Conservation (phyloP, 2,113 vertebrate genomes). For the Platichthys stellatus region DNA sequence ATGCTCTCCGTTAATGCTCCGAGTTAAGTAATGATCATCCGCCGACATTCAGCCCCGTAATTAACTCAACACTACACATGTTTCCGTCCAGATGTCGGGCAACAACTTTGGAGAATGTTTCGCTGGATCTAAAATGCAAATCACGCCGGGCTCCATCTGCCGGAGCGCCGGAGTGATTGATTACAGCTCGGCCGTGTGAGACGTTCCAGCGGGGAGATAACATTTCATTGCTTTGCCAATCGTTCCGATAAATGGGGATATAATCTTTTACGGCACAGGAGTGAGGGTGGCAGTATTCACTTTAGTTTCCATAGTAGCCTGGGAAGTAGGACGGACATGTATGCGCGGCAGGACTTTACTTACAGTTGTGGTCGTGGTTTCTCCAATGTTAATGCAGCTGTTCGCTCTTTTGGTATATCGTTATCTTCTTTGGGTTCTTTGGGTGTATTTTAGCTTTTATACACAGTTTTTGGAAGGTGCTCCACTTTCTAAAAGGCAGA, state of each 20-base stretch:
- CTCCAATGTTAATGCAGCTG: no score
- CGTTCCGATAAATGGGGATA: slow-evolving; percentile 3
- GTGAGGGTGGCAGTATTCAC: not conserved
- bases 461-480: not conserved
- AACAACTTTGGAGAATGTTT: not conserved
- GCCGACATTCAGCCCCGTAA: slow-evolving; percentile 27
- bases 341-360: no score
- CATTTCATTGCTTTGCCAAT: slow-evolving; percentile 3
- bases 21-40: slow-evolving; percentile 46
- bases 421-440: no score
- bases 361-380: no score
- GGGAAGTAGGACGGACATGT: not conserved
- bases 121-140: slow-evolving; percentile 39
- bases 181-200: not conserved
- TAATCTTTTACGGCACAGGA: not conserved
- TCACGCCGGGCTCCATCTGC: slow-evolving; percentile 37
- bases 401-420: no score
- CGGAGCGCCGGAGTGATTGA: slow-evolving; percentile 5
- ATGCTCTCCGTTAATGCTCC: slow-evolving; percentile 4
- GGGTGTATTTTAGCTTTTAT: not conserved
- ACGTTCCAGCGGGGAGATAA: not conserved
- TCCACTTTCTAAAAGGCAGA: not conserved
- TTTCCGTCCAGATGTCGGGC: slow-evolving; percentile 32
- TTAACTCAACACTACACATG: slow-evolving; percentile 15
- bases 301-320: not conserved